These are phyloP conservation scores for Apamea anceps DNA, from an alignment of 2,888 invertebrate genomes.

Conservation along the genomic window DNA sequence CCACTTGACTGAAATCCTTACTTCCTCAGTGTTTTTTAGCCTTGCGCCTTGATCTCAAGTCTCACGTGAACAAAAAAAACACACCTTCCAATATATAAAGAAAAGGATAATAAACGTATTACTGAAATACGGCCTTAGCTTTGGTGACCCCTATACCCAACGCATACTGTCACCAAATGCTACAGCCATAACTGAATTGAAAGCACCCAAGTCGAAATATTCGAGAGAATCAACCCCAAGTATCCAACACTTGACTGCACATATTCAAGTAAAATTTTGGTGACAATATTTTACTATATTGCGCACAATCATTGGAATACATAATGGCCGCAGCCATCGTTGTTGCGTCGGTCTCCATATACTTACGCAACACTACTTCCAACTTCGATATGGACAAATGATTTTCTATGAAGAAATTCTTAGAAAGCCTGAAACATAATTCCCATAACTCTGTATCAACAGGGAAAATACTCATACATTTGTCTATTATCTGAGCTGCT, in stretches of 20 bases:
- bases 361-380: constrained; percentile 89
- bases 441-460: constrained; percentile 84
- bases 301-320: constrained; percentile 86
- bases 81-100: not conserved
- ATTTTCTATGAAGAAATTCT: constrained; percentile 84
- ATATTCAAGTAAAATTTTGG: constrained; percentile 87
- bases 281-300: constrained; percentile 85
- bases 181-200: not conserved
- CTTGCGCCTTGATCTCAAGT: not conserved
- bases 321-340: constrained; percentile 87
- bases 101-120: not conserved
- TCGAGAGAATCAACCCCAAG: constrained; percentile 81
- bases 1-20: not conserved
- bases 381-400: constrained; percentile 85
- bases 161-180: not conserved
- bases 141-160: not conserved
- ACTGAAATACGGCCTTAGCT: not conserved
- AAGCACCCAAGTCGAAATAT: constrained; percentile 6
- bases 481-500: constrained; percentile 83
- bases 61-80: no score
- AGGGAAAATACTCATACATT: constrained; percentile 84
- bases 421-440: constrained; percentile 82
- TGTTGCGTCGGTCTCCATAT: constrained; percentile 87
- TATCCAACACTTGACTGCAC: constrained; percentile 86
- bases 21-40: not conserved